Evolutionary conservation across 2,888 invertebrate species (phyloP), one percentile per base, ranked within the genome.

Genomic region (Drosophila picticornis): DNA sequence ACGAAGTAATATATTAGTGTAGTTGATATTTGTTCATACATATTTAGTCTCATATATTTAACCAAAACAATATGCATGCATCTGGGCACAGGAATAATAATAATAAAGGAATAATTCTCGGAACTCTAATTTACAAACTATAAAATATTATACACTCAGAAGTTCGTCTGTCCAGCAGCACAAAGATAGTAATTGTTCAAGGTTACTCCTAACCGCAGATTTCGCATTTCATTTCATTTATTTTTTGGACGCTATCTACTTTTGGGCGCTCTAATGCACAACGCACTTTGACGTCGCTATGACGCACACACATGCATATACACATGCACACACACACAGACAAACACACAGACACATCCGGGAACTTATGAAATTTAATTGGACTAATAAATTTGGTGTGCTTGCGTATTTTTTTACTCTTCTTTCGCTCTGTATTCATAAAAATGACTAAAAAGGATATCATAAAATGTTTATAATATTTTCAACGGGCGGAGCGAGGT

Each of bases 301-400:
- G 83, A 82, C 80, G 79, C 72, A 68, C 70, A 59, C 50, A 70
- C 40, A 62, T 25, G 36, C 43, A 48, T 11, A 32, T 0, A 32
- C 53, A 58, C 31, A 69, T 2, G 2, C 22, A 29, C 38, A 72
- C 43, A 48, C 56, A 58, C 31, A 69, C 52, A 76, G 22, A 32
- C 43, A 73, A 38, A 46, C 53, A 58, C 31, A 69, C 51, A 80
- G 50, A 70, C 22, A 56, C 40, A 63, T 58, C 59, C 69, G 69
- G 53, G 63, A 90, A 87, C 74, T 84, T 88, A 82, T 82, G 82
- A 87, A 87, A 77, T 87, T 90, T 90, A 90, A 87, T 87, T 87
- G 84, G 75, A 74, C 76, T 82, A 82, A 90, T 87, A 87, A 90
- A 88, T 90, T 78, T 70, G 70, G 70, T 72, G 57, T 51, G 72